A percentile compares a stretch with the other conserved stretches of the same genome.
Evolutionary conservation across 1,140 invertebrate species (phyloP).

Genomic region (Macrosteles quadrilineatus): DNA sequence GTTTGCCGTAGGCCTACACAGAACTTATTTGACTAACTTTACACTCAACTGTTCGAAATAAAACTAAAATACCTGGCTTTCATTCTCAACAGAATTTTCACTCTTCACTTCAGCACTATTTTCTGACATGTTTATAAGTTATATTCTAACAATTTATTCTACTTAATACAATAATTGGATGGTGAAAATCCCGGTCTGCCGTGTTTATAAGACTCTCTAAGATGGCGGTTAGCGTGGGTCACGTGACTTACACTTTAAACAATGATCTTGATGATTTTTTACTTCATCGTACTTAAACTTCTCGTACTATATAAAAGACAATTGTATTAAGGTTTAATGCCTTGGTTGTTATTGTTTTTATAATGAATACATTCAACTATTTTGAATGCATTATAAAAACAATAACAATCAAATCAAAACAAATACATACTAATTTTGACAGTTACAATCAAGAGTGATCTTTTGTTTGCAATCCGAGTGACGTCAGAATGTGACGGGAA

Average conservation of each 20-base stretch:
- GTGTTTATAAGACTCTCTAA: slow-evolving; percentile 57
- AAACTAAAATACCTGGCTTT: slow-evolving; percentile 42
- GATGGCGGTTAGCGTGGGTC: slow-evolving; percentile 60
- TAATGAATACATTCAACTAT: too few species aligned
- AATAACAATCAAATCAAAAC: too few species aligned
- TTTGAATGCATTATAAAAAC: too few species aligned
- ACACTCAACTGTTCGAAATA: slow-evolving; percentile 51
- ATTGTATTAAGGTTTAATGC: too few species aligned
- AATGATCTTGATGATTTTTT: slow-evolving; percentile 27
- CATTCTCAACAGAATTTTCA: slow-evolving; percentile 55
- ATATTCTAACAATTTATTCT: slow-evolving; percentile 37
- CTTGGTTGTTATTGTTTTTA: too few species aligned
- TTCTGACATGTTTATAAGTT: slow-evolving; percentile 52
- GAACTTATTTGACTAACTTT: slow-evolving; percentile 3
- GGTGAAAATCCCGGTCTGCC: slow-evolving; percentile 33
- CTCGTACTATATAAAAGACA: too few species aligned
- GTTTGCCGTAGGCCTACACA: slow-evolving; percentile 38
- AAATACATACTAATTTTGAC: too few species aligned
- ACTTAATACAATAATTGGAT: too few species aligned
- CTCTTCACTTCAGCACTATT: slow-evolving; percentile 55
- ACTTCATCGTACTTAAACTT: too few species aligned
- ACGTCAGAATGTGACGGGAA: too few species aligned
- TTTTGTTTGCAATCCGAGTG: too few species aligned
- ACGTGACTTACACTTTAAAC: slow-evolving; percentile 52
- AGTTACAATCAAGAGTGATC: too few species aligned